Evolutionary conservation across 2,888 invertebrate genomes (phyloP), one percentile per base, ranked within the genome.

Genomic region (Habroteleia sp.): DNA sequence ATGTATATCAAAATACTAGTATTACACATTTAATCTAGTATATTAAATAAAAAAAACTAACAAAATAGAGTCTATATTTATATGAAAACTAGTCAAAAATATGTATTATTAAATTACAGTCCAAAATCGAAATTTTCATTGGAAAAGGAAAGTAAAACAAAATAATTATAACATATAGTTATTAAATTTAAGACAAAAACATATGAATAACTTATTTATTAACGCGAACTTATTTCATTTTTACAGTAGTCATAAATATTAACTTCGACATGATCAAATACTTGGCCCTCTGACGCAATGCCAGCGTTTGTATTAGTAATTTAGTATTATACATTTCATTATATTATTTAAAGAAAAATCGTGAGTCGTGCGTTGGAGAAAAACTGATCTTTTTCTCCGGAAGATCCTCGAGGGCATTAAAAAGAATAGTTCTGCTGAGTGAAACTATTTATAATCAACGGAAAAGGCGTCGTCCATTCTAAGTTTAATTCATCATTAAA

Each of bases 121-220:
- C n/a, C n/a, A n/a, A n/a, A n/a, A n/a, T n/a, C n/a, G n/a, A n/a
- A n/a, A n/a, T n/a, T n/a, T n/a, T n/a, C n/a, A n/a, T n/a, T 31
- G 31, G 11, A 31, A 4, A 10, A 31, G 11, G 31, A 11, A 11
- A 31, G 4, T 14, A 13, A 35, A 35, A 7, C 13, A 35, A 16
- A 16, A 2, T 16, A 16, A 39, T 7, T 14, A 0, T 7, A 35
- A 35, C n/a, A 14, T 14, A 7, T 35, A 7, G 8, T n/a, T n/a
- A 39, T 39, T 25, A 10, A 29, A 44, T 14, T 27, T 14, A 7
- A 44, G 17, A 27, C 14, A 29, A 0, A 31, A 27, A 11, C n/a
- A 13, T 60, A 56, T 35, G 50, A 77, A 77, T 77, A 76, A 78
- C 66, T 78, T 74, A 78, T 78, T 77, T 78, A 78, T 78, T 77